Percentiles rank a stretch among this genome's conserved stretches.
phyloP scores from a whole-genome alignment of 2,113 vertebrate genomes.

The pig (Sus scrofa) region T2T-Sscrofa CM000817.6:98807001-98807500 shows the following conservation, averaged over 20 bases:
- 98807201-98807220: not conserved
- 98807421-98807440: not conserved
- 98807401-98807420: conserved; percentile 42
- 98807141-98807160: not conserved
- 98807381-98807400: not conserved
- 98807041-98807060: not conserved
- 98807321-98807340: not conserved
- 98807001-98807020: not conserved
- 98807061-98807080: not conserved
- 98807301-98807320: not conserved
- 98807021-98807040: not conserved
- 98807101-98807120: not conserved
- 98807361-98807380: not conserved
- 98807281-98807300: not conserved
- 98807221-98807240: not conserved
- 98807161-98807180: not conserved
- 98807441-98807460: not conserved
- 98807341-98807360: not conserved
- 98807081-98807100: not conserved
- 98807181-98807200: not conserved
- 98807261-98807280: conserved; percentile 31
- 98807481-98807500: not conserved
- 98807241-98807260: not conserved
- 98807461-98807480: not conserved
- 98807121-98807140: not conserved